Percentiles rank a stretch among this genome's conserved stretches.
Conservation (phyloP, 2,888 invertebrate genomes). For the Synergus laeviventris region DNA sequence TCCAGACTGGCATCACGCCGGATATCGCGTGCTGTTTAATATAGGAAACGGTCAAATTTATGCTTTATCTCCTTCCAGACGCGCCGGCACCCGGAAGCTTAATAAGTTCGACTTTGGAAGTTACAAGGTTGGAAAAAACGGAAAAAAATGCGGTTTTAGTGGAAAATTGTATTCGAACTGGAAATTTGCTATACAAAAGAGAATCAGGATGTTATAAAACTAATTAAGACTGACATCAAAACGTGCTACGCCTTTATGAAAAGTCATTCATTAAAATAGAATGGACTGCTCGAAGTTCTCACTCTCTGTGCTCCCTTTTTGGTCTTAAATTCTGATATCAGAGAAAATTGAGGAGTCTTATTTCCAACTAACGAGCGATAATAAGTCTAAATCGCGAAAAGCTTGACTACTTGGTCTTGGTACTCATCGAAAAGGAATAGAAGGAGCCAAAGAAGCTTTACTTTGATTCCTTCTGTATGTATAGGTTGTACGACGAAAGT, state of each 20-base stretch:
- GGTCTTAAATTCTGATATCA: background rate
- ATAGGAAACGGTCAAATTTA: constrained; percentile 45
- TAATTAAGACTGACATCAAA: background rate
- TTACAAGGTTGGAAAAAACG: constrained; percentile 3
- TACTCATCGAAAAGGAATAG: background rate
- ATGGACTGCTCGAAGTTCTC: background rate
- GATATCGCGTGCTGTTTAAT: constrained; percentile 38
- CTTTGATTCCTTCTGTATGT: background rate
- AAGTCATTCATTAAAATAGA: constrained; percentile 3
- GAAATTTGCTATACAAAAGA: too few relatives aligned
- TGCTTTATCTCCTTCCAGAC: constrained; percentile 49
- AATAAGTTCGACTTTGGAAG: constrained; percentile 43
- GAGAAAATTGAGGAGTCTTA: constrained; percentile 21
- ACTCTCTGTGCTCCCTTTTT: background rate
- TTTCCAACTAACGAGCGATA: constrained; percentile 36
- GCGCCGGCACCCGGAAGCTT: constrained; percentile 49
- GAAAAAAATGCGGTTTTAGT: background rate
- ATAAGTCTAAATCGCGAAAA: constrained; percentile 32
- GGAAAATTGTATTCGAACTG: too few relatives aligned
- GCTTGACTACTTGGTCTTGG: constrained; percentile 27
- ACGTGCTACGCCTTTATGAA: background rate
- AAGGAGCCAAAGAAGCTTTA: constrained; percentile 33
- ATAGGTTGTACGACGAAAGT: constrained; percentile 27
- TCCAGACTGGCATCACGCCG: constrained; percentile 18
- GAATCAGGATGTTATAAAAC: background rate